Base-by-base conservation (phyloP, 1,140 invertebrate genomes). In the Eriosoma lanigerum region DNA sequence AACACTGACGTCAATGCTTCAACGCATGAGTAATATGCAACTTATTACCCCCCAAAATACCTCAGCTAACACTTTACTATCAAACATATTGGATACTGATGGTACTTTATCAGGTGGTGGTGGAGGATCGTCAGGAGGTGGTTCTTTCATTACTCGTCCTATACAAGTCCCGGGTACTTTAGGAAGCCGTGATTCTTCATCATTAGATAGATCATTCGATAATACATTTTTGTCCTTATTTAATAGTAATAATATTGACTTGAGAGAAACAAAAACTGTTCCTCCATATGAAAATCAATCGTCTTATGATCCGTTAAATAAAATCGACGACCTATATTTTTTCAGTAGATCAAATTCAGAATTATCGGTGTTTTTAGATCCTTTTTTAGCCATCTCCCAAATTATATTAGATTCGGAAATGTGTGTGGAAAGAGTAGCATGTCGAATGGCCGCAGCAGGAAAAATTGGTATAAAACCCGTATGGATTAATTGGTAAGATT, bases 401-500 rank as follows among this genome's bases (percentile, higher is more conserved):
- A 58, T 56, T 0, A n/a, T 56, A 5, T 13, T 75, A 2, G 10
- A 44, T 13, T 75, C 52, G 3, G 72, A 75, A 54, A 75, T 56
- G 21, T 56, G 29, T 21, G 12, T 75, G 12, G 26, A 75, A 56
- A 52, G n/a, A 44, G 56, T 44, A n/a, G 50, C 50, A 15, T 75
- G 72, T 21, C 24, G 13, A 54, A 38, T 75, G 12, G 52, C 72
- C 8, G 72, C 6, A n/a, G 29, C 72, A 13, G 10, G 21, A 3
- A 29, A 75, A 29, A 1, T 26, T 15, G 9, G 50, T 6, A 13
- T n/a, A 3, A 32, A 21, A 3, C 12, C 72, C 4, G 1, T 56
- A 15, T 75, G 52, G 72, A 56, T 56, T 38, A 58, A 56, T 75
- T 75, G 72, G 72, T 75, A 58, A 75, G 52, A 3, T n/a, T 54